These are phyloP conservation scores for Micromussa lordhowensis DNA, from an alignment of 92 coral and sea anemone species.

Conservation along the genomic window DNA sequence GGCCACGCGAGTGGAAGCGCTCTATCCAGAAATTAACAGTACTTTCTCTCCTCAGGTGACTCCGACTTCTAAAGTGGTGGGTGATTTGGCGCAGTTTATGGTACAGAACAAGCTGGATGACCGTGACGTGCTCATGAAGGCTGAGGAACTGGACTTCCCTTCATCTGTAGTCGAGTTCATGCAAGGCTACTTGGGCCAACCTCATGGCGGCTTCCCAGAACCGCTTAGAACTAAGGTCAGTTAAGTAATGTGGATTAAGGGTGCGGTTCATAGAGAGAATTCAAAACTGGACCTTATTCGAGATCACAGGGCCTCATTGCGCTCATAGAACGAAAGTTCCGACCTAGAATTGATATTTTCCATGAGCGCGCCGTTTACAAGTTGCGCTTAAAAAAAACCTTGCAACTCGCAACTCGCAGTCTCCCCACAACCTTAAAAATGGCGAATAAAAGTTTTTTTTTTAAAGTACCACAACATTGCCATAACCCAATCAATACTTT, in stretches of 20 bases:
- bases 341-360: too few species aligned
- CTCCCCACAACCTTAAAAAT: too few species aligned
- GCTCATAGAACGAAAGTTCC: too few species aligned
- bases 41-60: conserved; percentile 71
- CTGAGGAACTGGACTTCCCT: conserved; percentile 93
- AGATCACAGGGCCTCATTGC: too few species aligned
- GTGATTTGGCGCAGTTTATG: conserved; percentile 99
- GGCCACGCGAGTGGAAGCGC: background rate
- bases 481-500: too few species aligned
- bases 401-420: too few species aligned
- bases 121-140: conserved; percentile 84
- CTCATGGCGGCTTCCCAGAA: conserved; percentile 98
- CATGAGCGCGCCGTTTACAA: too few species aligned
- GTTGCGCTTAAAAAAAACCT: too few species aligned
- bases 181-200: conserved; percentile 98
- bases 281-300: background rate
- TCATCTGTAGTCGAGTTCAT: conserved; percentile 93
- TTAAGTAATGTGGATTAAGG: too few species aligned
- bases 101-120: conserved; percentile 95
- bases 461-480: too few species aligned
- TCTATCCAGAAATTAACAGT: background rate
- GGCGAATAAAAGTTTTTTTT: too few species aligned
- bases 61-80: conserved; percentile 98
- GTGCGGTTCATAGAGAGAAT: background rate
- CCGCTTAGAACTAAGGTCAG: conserved; percentile 94